Evolutionary conservation across 2,113 vertebrate genomes (phyloP).

Genomic region (Empidonax alnorum): DNA sequence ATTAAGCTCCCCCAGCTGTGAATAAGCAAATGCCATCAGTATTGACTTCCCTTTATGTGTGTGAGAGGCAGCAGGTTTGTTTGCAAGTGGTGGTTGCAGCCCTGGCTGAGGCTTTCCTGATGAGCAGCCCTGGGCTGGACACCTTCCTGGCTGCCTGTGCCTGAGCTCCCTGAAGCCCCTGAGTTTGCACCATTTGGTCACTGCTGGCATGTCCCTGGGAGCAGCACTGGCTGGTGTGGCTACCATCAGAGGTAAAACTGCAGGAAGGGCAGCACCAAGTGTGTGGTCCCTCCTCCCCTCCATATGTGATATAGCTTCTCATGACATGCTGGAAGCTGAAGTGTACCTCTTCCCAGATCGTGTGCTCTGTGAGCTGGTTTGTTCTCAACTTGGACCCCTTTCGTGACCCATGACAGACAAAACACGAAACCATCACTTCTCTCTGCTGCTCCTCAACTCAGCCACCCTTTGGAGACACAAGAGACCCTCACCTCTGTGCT

Average conservation of each 20-base stretch:
- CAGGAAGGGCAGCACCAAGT: background rate
- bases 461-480: background rate
- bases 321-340: accelerated
- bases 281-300: background rate
- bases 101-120: background rate
- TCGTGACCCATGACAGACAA: background rate
- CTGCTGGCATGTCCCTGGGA: accelerated
- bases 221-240: background rate
- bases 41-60: background rate
- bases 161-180: background rate
- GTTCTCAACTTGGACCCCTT: background rate
- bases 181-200: accelerated
- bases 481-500: background rate
- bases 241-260: accelerated
- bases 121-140: background rate
- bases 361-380: background rate
- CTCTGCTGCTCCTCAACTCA: background rate
- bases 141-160: accelerated
- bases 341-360: accelerated
- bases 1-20: background rate
- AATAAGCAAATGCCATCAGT: background rate
- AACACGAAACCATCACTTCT: background rate
- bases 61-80: background rate
- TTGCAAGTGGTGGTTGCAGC: background rate
- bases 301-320: accelerated